Base-by-base conservation (phyloP, 2,113 vertebrate species). In the Sprattus sprattus region DNA sequence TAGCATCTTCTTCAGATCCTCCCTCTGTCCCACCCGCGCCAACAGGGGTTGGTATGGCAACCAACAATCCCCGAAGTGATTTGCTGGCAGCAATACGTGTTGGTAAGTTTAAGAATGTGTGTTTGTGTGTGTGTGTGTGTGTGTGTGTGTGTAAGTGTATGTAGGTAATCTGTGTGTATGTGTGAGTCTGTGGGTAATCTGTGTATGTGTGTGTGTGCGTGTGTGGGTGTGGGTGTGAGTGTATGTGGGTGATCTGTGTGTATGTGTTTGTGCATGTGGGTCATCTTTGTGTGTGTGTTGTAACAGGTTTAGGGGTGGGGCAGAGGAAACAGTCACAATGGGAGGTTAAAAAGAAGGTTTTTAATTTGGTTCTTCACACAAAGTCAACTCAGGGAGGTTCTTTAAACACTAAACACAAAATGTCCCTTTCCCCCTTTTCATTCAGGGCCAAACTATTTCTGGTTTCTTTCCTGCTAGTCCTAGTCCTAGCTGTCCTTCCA, bases 21-120 rank as follows among this genome's bases (percentile, higher is more conserved):
- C 85, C 89, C 39, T 85, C 88, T 0, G 96, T 96, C 54, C 95
- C 95, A 0, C 80, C 28, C 93, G 2, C 9, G n/a, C 96, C 0
- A 92, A 81, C 89, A 25, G 64, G 54, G 4, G 20, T 60, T 60
- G 54, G 3, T 22, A 22, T 67, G 96, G 96, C 0, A 28, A 67
- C 25, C 22, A 10, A 2, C 9, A n/a, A 67, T 25, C 95, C 96
- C 0, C 94, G 96, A 83, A 97, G 96, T 0, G 96, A 97, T 85
- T 95, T 97, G 6, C 95, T 97, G 22, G 95, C 96, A 60, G 96
- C 96, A 28, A 97, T 97, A 75, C 95, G 96, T 2, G 97, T 90
- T 81, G 88, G 88, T 90, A 44, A 86, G 85, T 84, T 45, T 10
- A 67, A 10, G 10, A 25, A 11, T 52, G 50, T 52, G 10, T 52